Evolutionary conservation across 2,888 invertebrate species (phyloP), one percentile per base, ranked within the genome.

Genomic region (Nezara viridula): DNA sequence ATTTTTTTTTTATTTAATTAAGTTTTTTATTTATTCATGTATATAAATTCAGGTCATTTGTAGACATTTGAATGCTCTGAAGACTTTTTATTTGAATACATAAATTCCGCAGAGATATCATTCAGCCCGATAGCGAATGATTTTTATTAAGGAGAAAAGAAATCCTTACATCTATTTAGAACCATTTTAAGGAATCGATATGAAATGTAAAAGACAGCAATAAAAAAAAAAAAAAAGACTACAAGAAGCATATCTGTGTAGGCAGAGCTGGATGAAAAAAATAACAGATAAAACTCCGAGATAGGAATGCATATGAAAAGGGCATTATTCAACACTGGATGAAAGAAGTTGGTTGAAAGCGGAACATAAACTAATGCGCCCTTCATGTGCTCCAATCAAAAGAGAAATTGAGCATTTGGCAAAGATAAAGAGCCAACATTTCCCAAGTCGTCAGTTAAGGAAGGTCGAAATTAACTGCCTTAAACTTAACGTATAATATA

Each of bases 291-390:
- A 73, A 37, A 32, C 10, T 32, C 5, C 19, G 66, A 73, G 66
- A 73, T 73, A 73, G 37, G 66, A 73, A 73, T 24, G 37, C 6
- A 73, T 32, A 73, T 73, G 66, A 73, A 73, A 73, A 73, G 66
- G 66, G 37, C 32, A 73, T 73, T 37, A 73, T 73, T 73, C 66
- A 37, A 73, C 3, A 6, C n/a, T 19, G 66, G 32, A 73, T 73
- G 66, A 73, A 73, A 73, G 66, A 73, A 73, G 66, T 73, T 66
- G 19, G 2, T 37, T 73, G 7, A 73, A 73, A 73, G 32, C 32
- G 37, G 66, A 73, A 37, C 66, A 37, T 73, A 7, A 73, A 73
- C 66, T 73, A 73, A 73, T 73, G 66, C 37, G 32, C 19, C 19
- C 66, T 73, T 37, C 66, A 73, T 73, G 7, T 32, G 32, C 37